Evolutionary conservation across 2,888 invertebrate species (phyloP), one percentile per base, ranked within the genome.

Genomic region (Megaustenia siamemsis): DNA sequence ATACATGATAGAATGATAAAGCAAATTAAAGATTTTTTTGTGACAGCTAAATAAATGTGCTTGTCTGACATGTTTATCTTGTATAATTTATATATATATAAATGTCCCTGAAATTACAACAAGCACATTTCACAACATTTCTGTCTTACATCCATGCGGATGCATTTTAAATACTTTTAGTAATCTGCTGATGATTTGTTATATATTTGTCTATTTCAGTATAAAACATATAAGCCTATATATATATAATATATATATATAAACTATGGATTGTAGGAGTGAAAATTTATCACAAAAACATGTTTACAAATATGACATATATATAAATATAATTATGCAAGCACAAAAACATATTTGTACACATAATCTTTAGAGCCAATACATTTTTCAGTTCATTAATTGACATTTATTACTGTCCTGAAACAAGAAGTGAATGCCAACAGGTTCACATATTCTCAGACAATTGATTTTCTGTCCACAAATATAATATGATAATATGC

Each of bases 201-300:
- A n/a, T n/a, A n/a, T n/a, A n/a, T n/a, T 56, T 56, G n/a, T 56
- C 56, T 24, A 24, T 56, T 56, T n/a, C n/a, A 5, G 21, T 56
- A 24, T 56, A 18, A 56, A 56, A n/a, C 18, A 56, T 18, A 24
- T 15, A 56, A 24, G n/a, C n/a, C n/a, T 35, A 43, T 21, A 40
- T 71, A 45, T 71, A 45, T 71, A 63, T n/a, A 28, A 71, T 18
- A 71, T 0, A 43, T 69, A 69, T 69, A 24, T 71, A n/a, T 18
- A 28, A 71, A 5, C 38, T 69, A n/a, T 10, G 15, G 35, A 45
- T 28, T 40, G 43, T 10, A 12, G 43, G n/a, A 40, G n/a, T 40
- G 45, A 71, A 71, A n/a, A 71, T 12, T 0, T 71, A 71, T 71
- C 71, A 71, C 71, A 71, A 45, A 71, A 32, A 63, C 6, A 12